Evolutionary conservation across 2,113 vertebrate genomes (phyloP).

Genomic region (Corythaeola cristata): DNA sequence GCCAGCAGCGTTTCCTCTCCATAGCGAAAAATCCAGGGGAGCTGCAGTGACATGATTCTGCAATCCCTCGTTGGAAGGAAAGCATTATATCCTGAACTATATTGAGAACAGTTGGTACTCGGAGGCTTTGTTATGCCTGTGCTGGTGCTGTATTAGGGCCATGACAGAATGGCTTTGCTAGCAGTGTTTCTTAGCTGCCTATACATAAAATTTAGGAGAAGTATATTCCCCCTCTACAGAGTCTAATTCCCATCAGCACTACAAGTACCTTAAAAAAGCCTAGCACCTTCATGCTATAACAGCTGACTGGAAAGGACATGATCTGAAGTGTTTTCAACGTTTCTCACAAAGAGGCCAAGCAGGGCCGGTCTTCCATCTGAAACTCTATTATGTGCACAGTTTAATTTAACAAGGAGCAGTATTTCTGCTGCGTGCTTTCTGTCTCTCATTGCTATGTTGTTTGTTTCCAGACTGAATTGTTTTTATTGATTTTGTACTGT

Average conservation of each 20-base stretch:
- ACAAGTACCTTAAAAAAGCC: not conserved
- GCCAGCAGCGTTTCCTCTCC: not conserved
- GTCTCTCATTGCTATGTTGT: not conserved
- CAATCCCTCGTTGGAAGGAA: not conserved
- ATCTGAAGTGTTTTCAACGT: not conserved
- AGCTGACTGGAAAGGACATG: not conserved
- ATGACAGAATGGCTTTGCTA: not conserved
- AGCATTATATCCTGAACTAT: not conserved
- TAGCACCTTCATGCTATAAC: not conserved
- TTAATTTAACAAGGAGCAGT: not conserved
- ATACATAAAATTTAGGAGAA: not conserved
- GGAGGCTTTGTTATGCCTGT: not conserved
- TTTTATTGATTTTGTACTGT: constrained; percentile 24
- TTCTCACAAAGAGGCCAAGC: not conserved
- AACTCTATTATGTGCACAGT: not conserved
- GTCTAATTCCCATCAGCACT: not conserved
- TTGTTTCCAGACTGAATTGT: constrained; percentile 3
- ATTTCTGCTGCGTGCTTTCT: not conserved
- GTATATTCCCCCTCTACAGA: not conserved
- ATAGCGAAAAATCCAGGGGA: not conserved
- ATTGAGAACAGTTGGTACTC: not conserved
- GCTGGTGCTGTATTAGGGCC: not conserved
- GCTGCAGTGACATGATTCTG: not conserved
- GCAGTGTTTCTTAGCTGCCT: not conserved
- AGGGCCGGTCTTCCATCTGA: not conserved